These are phyloP conservation scores for Selene dorsalis DNA, from an alignment of 2,797 vertebrate species.

Conservation along the genomic window DNA sequence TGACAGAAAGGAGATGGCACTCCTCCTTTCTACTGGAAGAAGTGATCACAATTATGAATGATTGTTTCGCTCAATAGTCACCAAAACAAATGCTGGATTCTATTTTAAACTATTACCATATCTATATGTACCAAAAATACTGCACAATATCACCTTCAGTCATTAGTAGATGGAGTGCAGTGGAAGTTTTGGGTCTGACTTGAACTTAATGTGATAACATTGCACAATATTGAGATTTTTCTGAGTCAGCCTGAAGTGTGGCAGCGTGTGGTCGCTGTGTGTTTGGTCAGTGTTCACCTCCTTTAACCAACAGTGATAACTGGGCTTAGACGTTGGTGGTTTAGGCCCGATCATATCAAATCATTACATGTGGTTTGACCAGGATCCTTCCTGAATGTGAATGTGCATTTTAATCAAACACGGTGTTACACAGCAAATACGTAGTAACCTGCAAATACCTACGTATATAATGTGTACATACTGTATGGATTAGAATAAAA, in stretches of 20 bases:
- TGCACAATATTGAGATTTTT: constrained; percentile 40
- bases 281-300: constrained; percentile 41
- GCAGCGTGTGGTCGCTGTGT: constrained; percentile 3
- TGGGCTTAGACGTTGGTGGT: background rate
- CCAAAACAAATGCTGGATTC: too few species aligned
- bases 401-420: constrained; percentile 13
- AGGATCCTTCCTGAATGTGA: constrained; percentile 8
- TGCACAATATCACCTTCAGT: background rate
- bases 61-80: too few species aligned
- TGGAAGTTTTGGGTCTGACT: background rate
- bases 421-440: constrained; percentile 26
- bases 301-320: constrained; percentile 58
- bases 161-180: background rate
- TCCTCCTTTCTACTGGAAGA: too few species aligned
- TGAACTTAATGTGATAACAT: constrained; percentile 6
- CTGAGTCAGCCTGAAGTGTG: constrained; percentile 41
- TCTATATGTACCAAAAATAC: too few species aligned
- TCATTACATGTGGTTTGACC: constrained; percentile 19
- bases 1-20: too few species aligned
- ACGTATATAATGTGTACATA: constrained; percentile 12
- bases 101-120: too few species aligned
- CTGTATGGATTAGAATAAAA: background rate
- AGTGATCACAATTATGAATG: too few species aligned
- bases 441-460: constrained; percentile 13
- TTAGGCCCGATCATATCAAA: constrained; percentile 12